Percentiles rank a stretch among this genome's conserved stretches.
These are phyloP conservation scores for Microctenopoma lineatum DNA, from an alignment of 2,797 vertebrate genomes.

Conservation along the genomic window DNA sequence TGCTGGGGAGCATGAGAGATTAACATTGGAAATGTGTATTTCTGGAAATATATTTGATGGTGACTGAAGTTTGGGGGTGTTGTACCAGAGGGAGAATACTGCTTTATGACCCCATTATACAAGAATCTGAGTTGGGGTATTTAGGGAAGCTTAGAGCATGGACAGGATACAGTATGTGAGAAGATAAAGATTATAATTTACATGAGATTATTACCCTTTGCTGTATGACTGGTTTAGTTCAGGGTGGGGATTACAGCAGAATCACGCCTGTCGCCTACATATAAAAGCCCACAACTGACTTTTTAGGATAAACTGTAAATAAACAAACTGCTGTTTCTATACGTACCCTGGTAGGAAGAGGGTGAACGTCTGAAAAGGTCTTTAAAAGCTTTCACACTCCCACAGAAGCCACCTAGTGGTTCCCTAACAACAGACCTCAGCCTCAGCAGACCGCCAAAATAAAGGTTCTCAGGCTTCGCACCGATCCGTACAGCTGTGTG, in stretches of 20 bases:
- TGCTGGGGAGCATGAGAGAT: constrained; percentile 32
- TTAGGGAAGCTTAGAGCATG: constrained; percentile 8
- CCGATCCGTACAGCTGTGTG: no score
- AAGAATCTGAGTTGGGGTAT: constrained; percentile 13
- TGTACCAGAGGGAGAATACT: not conserved
- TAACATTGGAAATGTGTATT: constrained; percentile 29
- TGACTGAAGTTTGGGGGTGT: not conserved
- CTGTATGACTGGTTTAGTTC: constrained; percentile 32
- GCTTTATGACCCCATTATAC: constrained; percentile 18
- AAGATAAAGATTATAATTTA: constrained; percentile 49
- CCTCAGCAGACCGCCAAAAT: no score
- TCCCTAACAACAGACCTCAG: no score
- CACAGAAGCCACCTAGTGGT: no score
- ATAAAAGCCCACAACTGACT: no score
- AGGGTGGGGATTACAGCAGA: constrained; percentile 18
- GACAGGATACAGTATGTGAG: constrained; percentile 1
- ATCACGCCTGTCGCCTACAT: constrained; percentile 9
- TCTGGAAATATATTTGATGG: constrained; percentile 21
- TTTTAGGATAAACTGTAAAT: no score
- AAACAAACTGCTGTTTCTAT: no score
- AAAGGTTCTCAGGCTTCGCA: no score
- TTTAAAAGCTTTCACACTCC: no score
- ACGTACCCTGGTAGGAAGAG: no score
- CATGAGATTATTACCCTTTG: constrained; percentile 44
- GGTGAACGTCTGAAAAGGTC: no score